Base-by-base conservation (phyloP, 1,140 invertebrate genomes). In the Hestina assimilis region DNA sequence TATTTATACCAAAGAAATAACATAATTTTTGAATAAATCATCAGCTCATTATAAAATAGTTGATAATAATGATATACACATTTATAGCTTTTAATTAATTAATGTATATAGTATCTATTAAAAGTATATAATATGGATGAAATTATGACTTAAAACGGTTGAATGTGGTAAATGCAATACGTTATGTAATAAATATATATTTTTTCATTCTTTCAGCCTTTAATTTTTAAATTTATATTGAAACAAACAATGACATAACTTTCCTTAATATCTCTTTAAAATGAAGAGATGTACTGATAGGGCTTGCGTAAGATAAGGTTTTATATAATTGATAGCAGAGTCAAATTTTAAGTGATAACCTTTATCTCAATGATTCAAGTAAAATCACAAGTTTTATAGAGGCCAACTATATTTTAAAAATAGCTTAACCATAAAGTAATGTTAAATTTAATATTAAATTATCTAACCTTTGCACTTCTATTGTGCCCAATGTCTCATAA, bases 401-500 rank as follows among this genome's bases (percentile, higher is more conserved):
- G 15, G 2, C 31, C 4, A 33, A 11, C 12, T 4, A 14, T 15
- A 7, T 14, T 33, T 33, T 14, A 33, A 1, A 15, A 14, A 15
- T 4, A 19, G 19, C 4, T 17, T 8, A 17, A 35, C 3, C 14
- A 6, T 7, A 19, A n/a, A 38, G 6, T 17, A 9, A 9, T 9
- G 4, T 38, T 19, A 2, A 11, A 14, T 33, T 12, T 3, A 20
- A 38, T n/a, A 38, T 12, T 23, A 8, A 26, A 3, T 31, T 31
- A 26, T 58, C 87, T 90, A 90, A 96, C 95, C 94, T 93, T 89
- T 98, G 96, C 60, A 98, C 94, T 92, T 97, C 95, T 61, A 99
- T 94, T 1, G 96, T 97, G 58, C 95, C 97, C 41, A 98, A 89
- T 19, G 97, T 97, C 90, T 99, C 97, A 88, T 96, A 98, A 8